Evolutionary conservation across 2,113 vertebrate genomes (phyloP).

Genomic region (Cyprinus carpio): DNA sequence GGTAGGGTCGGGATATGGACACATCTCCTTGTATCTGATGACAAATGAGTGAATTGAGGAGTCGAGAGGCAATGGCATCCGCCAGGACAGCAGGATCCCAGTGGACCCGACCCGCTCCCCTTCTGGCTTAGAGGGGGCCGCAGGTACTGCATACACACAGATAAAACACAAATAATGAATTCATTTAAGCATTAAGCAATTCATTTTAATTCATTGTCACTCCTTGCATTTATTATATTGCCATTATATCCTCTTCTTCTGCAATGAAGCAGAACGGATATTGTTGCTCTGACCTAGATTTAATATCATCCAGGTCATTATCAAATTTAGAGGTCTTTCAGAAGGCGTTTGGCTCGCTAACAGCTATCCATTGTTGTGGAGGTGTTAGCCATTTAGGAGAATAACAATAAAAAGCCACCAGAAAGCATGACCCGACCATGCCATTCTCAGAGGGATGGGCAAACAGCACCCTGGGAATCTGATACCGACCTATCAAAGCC

Average conservation of each 20-base stretch:
- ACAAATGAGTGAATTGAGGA: constrained; percentile 80
- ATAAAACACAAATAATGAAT: background rate
- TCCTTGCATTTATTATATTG: background rate
- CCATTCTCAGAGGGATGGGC: background rate
- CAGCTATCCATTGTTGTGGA: constrained; percentile 9
- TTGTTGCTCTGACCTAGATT: constrained; percentile 20
- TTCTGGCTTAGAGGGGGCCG: constrained; percentile 79
- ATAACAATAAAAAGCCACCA: constrained; percentile 21
- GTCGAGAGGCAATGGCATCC: constrained; percentile 73
- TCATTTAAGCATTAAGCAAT: background rate
- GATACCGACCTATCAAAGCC: constrained; percentile 15
- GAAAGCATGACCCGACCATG: constrained; percentile 19
- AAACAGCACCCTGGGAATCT: background rate
- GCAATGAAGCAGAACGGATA: constrained; percentile 15
- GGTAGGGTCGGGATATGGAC: constrained; percentile 84
- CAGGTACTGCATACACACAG: constrained; percentile 73
- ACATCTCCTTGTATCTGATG: constrained; percentile 93
- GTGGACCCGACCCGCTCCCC: constrained; percentile 92
- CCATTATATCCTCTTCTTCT: background rate
- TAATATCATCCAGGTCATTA: background rate
- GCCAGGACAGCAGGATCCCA: constrained; percentile 92
- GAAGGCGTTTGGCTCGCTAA: constrained; percentile 8
- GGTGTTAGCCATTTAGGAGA: constrained; percentile 24
- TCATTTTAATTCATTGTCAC: background rate
- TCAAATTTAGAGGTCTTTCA: constrained; percentile 13